These are phyloP conservation scores for Sabatieria punctata DNA, from an alignment of 2,888 invertebrate species.

Conservation along the genomic window DNA sequence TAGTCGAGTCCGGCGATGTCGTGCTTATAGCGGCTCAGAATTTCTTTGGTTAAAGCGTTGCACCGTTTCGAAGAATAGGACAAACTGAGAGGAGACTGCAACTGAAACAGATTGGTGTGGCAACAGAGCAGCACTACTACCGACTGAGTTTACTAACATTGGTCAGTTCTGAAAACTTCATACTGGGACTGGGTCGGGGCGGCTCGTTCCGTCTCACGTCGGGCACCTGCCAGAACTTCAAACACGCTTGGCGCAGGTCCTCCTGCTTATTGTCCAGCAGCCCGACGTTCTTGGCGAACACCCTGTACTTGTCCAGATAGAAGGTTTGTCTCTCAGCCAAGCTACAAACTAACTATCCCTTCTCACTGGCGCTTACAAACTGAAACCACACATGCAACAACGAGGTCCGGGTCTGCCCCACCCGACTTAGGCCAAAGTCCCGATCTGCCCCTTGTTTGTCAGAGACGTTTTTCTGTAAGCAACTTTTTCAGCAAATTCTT, in stretches of 20 bases:
- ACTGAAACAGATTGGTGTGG: no score
- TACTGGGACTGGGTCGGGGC: neutral
- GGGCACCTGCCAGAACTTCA: slow-evolving; percentile 27
- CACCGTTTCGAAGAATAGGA: no score
- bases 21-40: neutral
- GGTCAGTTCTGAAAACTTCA: no score
- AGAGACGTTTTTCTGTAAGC: no score
- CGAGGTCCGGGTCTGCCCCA: neutral
- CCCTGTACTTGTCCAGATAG: slow-evolving; percentile 26
- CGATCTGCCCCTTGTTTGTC: neutral
- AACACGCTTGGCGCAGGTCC: slow-evolving; percentile 21
- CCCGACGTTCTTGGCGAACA: slow-evolving; percentile 22
- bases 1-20: no score
- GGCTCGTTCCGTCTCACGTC: slow-evolving; percentile 9
- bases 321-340: slow-evolving; percentile 21
- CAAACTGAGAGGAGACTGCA: no score
- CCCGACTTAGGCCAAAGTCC: neutral
- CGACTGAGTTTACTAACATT: no score
- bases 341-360: slow-evolving; percentile 8
- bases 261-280: slow-evolving; percentile 17
- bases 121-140: no score
- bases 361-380: no score
- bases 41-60: no score
- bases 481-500: no score
- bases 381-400: no score